Conservation (phyloP, 2,888 invertebrate genomes). For the Nymphalis polychloros region DNA sequence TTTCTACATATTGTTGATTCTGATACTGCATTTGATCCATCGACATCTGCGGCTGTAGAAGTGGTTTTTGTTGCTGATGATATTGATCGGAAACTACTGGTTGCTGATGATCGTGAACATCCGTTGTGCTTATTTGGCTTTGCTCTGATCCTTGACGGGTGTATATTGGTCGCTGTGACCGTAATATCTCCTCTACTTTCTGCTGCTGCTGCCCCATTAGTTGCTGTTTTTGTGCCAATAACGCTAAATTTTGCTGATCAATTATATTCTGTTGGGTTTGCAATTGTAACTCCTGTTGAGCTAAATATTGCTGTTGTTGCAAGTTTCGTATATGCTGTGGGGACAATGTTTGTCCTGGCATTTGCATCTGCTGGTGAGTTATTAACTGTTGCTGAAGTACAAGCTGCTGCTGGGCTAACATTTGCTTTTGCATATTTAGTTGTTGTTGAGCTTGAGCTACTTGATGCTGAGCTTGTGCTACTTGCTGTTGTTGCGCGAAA, state of each 20-base stretch:
- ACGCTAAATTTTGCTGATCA: constrained; percentile 79
- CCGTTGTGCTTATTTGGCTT: constrained; percentile 68
- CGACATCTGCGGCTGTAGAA: constrained; percentile 67
- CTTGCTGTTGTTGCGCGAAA: constrained; percentile 71
- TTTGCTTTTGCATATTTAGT: constrained; percentile 75
- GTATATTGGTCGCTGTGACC: constrained; percentile 69
- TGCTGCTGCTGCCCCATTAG: constrained; percentile 80
- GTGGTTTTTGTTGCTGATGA: constrained; percentile 61
- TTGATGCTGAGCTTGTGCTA: constrained; percentile 74
- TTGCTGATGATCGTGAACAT: constrained; percentile 64
- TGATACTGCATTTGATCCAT: constrained; percentile 63
- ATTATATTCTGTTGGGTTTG: constrained; percentile 81
- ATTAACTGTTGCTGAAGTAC: constrained; percentile 77
- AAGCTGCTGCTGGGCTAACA: constrained; percentile 73
- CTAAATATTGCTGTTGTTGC: constrained; percentile 77
- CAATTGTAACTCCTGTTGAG: constrained; percentile 76
- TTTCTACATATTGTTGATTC: constrained; percentile 57
- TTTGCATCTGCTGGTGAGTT: constrained; percentile 67
- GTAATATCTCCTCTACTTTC: constrained; percentile 68
- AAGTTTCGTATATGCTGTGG: constrained; percentile 71
- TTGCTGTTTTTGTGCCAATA: constrained; percentile 76
- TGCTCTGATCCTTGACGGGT: constrained; percentile 74
- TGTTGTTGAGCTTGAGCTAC: constrained; percentile 74
- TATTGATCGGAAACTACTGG: constrained; percentile 56
- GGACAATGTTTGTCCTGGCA: constrained; percentile 75